Evolutionary conservation across 2,888 invertebrate genomes (phyloP).

Genomic region (Rhagonycha fulva): DNA sequence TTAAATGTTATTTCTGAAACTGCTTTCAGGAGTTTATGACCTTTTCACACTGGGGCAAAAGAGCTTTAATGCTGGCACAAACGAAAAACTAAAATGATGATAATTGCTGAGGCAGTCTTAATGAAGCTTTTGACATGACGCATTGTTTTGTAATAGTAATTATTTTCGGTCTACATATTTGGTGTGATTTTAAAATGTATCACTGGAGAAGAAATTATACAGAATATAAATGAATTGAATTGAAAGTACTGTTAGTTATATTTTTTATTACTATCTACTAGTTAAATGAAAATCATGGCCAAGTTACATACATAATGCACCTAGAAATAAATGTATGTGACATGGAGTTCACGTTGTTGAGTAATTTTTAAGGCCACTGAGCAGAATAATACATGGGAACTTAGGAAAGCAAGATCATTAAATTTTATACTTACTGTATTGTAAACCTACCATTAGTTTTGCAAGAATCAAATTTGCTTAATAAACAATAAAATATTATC

Average conservation of each 20-base stretch:
- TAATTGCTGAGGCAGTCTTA: too few species aligned
- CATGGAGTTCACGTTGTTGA: neutral
- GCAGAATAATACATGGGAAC: conserved; percentile 1
- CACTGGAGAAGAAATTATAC: neutral
- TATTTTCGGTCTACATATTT: neutral
- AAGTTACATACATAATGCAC: conserved; percentile 1
- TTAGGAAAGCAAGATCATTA: neutral
- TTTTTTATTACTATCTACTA: neutral
- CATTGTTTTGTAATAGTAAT: too few species aligned
- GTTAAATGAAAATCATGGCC: neutral
- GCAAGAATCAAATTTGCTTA: neutral
- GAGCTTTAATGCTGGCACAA: too few species aligned
- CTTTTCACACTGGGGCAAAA: too few species aligned
- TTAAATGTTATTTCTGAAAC: too few species aligned
- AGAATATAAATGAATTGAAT: neutral
- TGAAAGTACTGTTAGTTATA: neutral
- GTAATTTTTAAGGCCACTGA: neutral
- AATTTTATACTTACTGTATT: neutral
- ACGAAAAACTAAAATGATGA: too few species aligned
- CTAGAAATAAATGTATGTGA: conserved; percentile 1
- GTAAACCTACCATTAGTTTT: neutral
- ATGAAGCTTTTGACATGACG: too few species aligned
- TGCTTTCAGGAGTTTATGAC: too few species aligned
- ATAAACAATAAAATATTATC: neutral
- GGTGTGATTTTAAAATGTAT: neutral